Evolutionary conservation across 2,888 invertebrate genomes (phyloP).

Genomic region (Drosophila emarginata): DNA sequence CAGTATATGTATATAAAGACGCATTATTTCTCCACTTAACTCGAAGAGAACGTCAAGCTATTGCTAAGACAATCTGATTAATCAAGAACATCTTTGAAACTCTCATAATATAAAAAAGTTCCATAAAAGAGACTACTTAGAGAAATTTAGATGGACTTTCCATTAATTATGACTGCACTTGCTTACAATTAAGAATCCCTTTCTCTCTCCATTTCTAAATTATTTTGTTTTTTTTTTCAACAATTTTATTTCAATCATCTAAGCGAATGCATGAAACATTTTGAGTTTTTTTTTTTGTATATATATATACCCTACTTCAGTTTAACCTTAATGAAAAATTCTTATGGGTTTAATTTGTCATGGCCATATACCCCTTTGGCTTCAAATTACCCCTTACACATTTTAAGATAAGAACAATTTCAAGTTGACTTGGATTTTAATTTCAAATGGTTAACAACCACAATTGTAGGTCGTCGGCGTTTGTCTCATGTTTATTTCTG

Average conservation of each 20-base stretch:
- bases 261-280: too few species aligned
- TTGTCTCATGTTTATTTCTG: slow-evolving; percentile 12
- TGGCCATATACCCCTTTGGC: background rate
- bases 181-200: background rate
- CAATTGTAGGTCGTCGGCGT: background rate
- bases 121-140: too few species aligned
- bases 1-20: too few species aligned
- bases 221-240: background rate
- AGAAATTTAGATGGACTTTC: background rate
- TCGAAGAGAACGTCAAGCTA: too few species aligned
- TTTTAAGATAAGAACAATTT: slow-evolving; percentile 1
- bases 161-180: background rate
- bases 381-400: background rate
- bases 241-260: too few species aligned
- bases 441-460: slow-evolving; percentile 9
- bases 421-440: slow-evolving; percentile 2
- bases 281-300: too few species aligned
- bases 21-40: too few species aligned
- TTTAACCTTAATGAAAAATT: slow-evolving; percentile 3
- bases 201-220: background rate
- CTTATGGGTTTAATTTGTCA: background rate
- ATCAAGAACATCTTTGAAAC: too few species aligned
- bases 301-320: background rate
- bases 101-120: too few species aligned
- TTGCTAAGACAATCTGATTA: too few species aligned